phyloP scores from a whole-genome alignment of 1,140 invertebrate species.

The Drosophila oshimai region DNA sequence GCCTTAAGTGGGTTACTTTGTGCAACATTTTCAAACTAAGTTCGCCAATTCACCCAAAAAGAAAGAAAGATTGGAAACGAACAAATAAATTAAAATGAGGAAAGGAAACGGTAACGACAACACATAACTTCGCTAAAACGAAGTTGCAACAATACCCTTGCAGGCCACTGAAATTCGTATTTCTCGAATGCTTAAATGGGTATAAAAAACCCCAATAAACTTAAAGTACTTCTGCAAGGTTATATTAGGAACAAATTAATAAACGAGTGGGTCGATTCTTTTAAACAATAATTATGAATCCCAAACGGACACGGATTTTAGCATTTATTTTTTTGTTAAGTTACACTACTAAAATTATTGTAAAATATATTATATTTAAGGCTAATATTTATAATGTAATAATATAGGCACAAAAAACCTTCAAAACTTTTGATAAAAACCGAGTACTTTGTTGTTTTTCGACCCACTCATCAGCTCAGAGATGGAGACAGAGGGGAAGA shows the following conservation, averaged over 20 bases:
- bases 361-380: too few relatives aligned
- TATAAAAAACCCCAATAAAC: neutral
- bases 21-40: conserved; percentile 83
- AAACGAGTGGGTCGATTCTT: conserved; percentile 8
- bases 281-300: too few relatives aligned
- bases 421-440: neutral
- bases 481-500: conserved; percentile 9
- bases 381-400: too few relatives aligned
- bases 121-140: conserved; percentile 16
- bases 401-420: too few relatives aligned
- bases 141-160: conserved; percentile 20
- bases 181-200: neutral
- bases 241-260: too few relatives aligned
- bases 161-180: neutral
- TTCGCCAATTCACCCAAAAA: conserved; percentile 72
- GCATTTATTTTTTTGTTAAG: too few relatives aligned
- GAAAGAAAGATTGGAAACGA: conserved; percentile 62
- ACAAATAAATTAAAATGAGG: conserved; percentile 46
- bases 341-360: too few relatives aligned
- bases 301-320: too few relatives aligned
- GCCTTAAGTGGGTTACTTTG: conserved; percentile 83
- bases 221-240: neutral
- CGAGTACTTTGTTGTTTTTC: neutral
- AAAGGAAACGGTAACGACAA: conserved; percentile 30
- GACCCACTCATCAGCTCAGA: conserved; percentile 23